Base-by-base conservation (phyloP, 2,888 invertebrate species). In the Nudaria mundana region DNA sequence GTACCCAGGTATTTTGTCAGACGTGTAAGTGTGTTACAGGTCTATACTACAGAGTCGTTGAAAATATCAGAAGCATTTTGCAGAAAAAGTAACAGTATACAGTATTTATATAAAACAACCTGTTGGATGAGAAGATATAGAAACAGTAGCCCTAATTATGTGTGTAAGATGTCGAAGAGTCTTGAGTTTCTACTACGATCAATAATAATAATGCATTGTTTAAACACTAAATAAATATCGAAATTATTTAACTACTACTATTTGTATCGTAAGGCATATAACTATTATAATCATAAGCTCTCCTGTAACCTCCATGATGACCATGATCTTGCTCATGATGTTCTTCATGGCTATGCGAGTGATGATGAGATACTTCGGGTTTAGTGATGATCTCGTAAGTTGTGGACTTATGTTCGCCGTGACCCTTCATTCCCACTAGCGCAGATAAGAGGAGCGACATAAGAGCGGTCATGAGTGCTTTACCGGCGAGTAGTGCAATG, bases 331-430 rank as follows among this genome's bases (percentile, higher is more conserved):
- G 85, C 10, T 89, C 85, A 48, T 91, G 91, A 13, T 91, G 90
- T 42, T 93, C 92, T 45, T 93, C 93, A 43, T 94, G 93, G 42
- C 93, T 93, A 63, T 94, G 93, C 0, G 92, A 91, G 61, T 93
- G 92, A 2, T 92, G 89, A 62, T 92, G 92, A 0, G 93, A 92
- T 50, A 95, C 93, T 26, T 95, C 91, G 0, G 95, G 95, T 56
- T 95, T 95, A 35, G 95, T 92, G 41, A 95, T 93, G 69, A 95
- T 94, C 79, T 95, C 95, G 72, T 95, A 95, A 0, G 95, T 95
- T 0, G 95, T 94, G 12, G 92, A 89, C 55, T 93, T 93, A 49
- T 92, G 92, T 8, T 93, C 93, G 0, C 92, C 92, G 4, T 90
- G 77, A 3, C 93, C 91, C 63, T 95, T 95, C n/a, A 95, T 81